Base-by-base conservation (phyloP, 1,140 invertebrate species). In the Monomorium pharaonis region DNA sequence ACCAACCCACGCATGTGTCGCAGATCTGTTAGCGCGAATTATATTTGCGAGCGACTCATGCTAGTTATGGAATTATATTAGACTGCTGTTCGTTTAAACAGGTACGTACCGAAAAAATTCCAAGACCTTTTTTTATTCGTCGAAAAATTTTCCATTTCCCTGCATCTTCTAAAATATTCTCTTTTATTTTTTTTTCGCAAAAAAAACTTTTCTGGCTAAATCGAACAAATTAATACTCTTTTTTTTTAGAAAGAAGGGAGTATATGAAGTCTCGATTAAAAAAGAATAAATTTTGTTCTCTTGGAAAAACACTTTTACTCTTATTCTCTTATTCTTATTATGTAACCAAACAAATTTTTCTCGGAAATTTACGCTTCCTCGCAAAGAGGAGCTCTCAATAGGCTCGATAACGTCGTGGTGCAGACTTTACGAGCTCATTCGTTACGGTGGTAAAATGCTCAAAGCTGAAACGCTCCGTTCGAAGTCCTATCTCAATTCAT, bases 341-440 rank as follows among this genome's bases (percentile, higher is more conserved):
- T 3, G 10, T 62, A 27, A 24, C 37, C 10, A n/a, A 30, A 42
- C 3, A 10, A 37, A 75, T 27, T 24, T 58, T 62, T 30, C 16
- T 76, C 3, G 14, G 24, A 78, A 49, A 67, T 37, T 67, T 37
- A 42, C 18, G 30, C 24, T 69, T 42, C 30, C n/a, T 69, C 30
- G 60, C 12, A 69, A 67, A 33, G 24, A 80, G 21, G n/a, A 62
- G 54, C 30, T 37, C 3, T 69, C 44, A 67, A 67, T 67, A 37
- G 63, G 1, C n/a, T 27, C 62, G 76, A 69, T 69, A 80, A 44
- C 27, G 30, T 3, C 72, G 75, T 77, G 18, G 42, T 69, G 5
- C 21, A 51, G 30, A 80, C 14, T 80, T 80, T 80, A 80, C 14
- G 76, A 80, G 62, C 76, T 69, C 63, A 67, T 80, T 80, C 30